Conservation (phyloP, 2,113 vertebrate genomes). For the Oryzias curvinotus region DNA sequence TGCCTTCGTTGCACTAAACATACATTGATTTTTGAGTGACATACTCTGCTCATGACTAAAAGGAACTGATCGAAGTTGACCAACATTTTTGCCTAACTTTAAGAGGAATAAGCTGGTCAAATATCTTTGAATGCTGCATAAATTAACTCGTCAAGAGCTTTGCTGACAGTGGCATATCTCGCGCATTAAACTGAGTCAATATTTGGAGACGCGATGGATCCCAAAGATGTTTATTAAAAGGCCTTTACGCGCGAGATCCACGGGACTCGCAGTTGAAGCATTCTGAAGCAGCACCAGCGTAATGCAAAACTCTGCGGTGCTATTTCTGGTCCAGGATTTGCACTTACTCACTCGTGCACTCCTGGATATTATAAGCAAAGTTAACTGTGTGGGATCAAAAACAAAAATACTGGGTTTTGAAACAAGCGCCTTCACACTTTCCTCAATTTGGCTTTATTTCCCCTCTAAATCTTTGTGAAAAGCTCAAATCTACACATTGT, state of each 20-base stretch:
- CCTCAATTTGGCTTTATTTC: conserved; percentile 8
- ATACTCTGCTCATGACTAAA: no score
- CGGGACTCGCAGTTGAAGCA: conserved; percentile 58
- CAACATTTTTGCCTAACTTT: no score
- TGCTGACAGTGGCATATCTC: conserved; percentile 65
- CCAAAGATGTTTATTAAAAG: conserved; percentile 66
- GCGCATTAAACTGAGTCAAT: conserved; percentile 66
- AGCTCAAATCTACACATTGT: conserved; percentile 28
- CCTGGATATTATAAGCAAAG: conserved; percentile 15
- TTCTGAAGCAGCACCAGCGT: conserved; percentile 48
- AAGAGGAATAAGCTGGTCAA: no score
- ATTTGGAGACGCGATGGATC: conserved; percentile 66
- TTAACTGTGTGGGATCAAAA: conserved; percentile 26
- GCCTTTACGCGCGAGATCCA: conserved; percentile 50
- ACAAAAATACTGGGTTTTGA: conserved; percentile 27
- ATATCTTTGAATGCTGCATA: no score
- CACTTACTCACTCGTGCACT: conserved; percentile 38
- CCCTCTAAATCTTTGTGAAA: conserved; percentile 27
- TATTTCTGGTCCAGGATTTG: conserved; percentile 63
- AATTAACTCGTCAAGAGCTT: conserved; percentile 66
- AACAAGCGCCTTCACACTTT: conserved; percentile 25
- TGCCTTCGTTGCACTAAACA: no score
- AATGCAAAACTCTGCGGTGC: conserved; percentile 58
- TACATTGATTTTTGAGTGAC: no score
- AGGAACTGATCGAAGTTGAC: no score